Base-by-base conservation (phyloP, 2,888 invertebrate genomes). In the Erynnis tages region DNA sequence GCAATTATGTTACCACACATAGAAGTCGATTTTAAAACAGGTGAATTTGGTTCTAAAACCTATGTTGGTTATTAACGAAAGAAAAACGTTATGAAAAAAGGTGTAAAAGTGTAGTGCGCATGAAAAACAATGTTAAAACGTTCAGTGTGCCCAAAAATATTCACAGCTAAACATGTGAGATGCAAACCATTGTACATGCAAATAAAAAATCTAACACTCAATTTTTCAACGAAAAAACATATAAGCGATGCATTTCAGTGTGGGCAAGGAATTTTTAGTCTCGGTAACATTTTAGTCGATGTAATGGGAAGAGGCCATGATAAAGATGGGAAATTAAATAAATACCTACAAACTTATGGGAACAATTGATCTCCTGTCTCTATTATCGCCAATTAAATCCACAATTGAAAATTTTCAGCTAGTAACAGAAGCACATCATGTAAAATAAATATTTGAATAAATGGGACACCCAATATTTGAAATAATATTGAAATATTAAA, bases 141-240 rank as follows among this genome's bases (percentile, higher is more conserved):
- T 49, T 41, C 48, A 40, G 25, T 34, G 8, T 19, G 69, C 55
- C 58, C 19, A 16, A 71, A 69, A 54, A 58, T 57, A 54, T 63
- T 58, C 54, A 64, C 69, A 68, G 66, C 71, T 74, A 73, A 62
- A 67, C 55, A 61, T 62, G 82, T 87, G 83, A 81, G 82, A 81
- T 71, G 87, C 89, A 89, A 89, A 88, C 79, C 71, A 89, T 80
- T 78, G 60, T 84, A 89, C 88, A 89, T 89, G 88, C 88, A 88
- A 88, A 87, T 79, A 72, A 60, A 72, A 62, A 57, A 46, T 61
- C 65, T 66, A 84, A 87, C 80, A 87, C 77, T 67, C 65, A 74
- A 57, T 58, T 21, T 40, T 32, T 34, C 17, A 37, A 47, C 21
- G 67, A 67, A 58, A 49, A 53, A 82, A 80, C 61, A 62, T 71